Conservation (phyloP, 2,797 vertebrate species). For the Podarcis lilfordi region DNA sequence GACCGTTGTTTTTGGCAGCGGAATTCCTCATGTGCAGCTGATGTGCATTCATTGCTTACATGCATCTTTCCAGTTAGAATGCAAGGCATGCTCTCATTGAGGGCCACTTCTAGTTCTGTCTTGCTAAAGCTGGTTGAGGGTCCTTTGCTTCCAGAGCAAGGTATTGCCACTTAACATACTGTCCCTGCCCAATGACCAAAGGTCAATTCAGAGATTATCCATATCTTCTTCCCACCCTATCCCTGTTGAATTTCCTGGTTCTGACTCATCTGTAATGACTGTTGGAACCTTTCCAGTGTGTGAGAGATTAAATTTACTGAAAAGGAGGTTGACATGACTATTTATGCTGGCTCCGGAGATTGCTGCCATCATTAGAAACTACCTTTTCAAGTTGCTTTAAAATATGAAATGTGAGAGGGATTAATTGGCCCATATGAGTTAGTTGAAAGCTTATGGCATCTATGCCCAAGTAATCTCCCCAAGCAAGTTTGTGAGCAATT, state of each 20-base stretch:
- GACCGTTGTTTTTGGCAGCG: too few species aligned
- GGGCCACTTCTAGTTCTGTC: neutral
- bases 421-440: neutral
- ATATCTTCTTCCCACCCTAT: neutral
- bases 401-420: neutral
- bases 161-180: neutral
- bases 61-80: too few species aligned
- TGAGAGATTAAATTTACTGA: neutral
- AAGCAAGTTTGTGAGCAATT: conserved; percentile 11
- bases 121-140: neutral
- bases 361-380: neutral
- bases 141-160: neutral
- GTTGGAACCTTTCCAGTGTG: neutral
- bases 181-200: conserved; percentile 43
- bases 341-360: neutral
- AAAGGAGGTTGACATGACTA: neutral
- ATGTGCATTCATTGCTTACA: too few species aligned
- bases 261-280: neutral
- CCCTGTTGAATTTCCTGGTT: conserved; percentile 12
- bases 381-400: neutral
- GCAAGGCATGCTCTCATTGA: neutral
- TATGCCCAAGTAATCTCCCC: neutral
- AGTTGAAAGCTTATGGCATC: neutral
- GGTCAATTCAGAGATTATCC: neutral
- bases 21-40: too few species aligned